These are phyloP conservation scores for Zhengitettix transpicula DNA, from an alignment of 2,888 invertebrate genomes.

Conservation along the genomic window DNA sequence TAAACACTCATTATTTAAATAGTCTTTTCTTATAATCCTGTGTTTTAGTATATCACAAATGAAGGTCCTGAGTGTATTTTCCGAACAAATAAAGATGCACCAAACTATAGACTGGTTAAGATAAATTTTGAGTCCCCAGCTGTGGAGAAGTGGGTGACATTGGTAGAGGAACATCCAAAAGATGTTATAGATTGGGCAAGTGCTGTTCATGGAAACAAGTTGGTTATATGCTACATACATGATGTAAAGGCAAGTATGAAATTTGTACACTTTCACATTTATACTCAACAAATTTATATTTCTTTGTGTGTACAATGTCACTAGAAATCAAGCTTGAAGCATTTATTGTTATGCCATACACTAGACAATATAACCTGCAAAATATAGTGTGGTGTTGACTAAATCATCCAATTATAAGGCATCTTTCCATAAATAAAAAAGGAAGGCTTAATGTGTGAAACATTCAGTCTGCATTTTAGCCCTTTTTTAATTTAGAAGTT, in stretches of 20 bases:
- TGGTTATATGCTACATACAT: slow-evolving; percentile 75
- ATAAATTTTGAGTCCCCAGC: slow-evolving; percentile 59
- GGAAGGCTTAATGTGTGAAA: too few species aligned
- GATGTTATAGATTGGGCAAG: slow-evolving; percentile 84
- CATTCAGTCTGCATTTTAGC: too few species aligned
- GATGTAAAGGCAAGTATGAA: slow-evolving; percentile 74
- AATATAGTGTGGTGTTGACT: too few species aligned
- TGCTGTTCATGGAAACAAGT: slow-evolving; percentile 68
- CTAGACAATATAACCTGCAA: too few species aligned
- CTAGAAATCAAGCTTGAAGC: too few species aligned
- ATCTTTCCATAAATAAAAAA: too few species aligned
- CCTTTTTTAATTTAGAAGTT: too few species aligned
- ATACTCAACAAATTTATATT: too few species aligned
- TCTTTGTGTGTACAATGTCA: too few species aligned
- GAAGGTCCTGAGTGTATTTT: slow-evolving; percentile 67
- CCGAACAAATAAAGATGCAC: slow-evolving; percentile 84
- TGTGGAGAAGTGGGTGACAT: slow-evolving; percentile 63
- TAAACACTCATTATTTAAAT: neutral
- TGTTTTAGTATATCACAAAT: slow-evolving; percentile 73
- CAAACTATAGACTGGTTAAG: slow-evolving; percentile 74
- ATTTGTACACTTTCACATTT: neutral
- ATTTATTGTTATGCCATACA: too few species aligned
- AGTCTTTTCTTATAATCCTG: slow-evolving; percentile 1
- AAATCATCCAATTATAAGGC: too few species aligned
- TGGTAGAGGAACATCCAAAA: slow-evolving; percentile 66